Conservation (phyloP, 2,113 vertebrate species). For the Psittacara wagleri region DNA sequence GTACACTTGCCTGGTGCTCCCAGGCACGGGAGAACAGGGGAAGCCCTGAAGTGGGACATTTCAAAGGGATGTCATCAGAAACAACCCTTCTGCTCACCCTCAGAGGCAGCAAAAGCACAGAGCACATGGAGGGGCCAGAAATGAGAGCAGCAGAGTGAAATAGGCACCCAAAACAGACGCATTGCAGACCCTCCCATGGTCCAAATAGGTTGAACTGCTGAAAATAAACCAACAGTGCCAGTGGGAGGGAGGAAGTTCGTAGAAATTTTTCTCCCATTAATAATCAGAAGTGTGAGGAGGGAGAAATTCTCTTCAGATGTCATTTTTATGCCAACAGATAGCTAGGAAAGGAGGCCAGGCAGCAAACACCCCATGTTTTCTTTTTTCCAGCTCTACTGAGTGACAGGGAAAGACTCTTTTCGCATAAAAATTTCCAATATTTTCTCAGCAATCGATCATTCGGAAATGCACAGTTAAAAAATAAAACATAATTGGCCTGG, state of each 20-base stretch:
- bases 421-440: not conserved
- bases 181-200: not conserved
- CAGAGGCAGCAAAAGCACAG: not conserved
- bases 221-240: not conserved
- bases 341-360: slow-evolving; percentile 11
- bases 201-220: not conserved
- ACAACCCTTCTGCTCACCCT: not conserved
- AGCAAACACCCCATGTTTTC: not conserved
- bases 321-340: not conserved
- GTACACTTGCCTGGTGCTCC: not conserved
- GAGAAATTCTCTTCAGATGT: not conserved
- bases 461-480: not conserved
- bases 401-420: not conserved
- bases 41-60: not conserved
- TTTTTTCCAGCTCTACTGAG: not conserved
- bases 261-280: slow-evolving; percentile 22
- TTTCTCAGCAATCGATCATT: not conserved
- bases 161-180: not conserved
- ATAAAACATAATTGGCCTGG: not conserved
- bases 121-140: not conserved
- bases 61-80: not conserved
- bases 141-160: not conserved
- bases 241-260: not conserved
- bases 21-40: not conserved
- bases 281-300: not conserved